Conservation (phyloP, 2,888 invertebrate genomes). For the Apocheima hispidaria region DNA sequence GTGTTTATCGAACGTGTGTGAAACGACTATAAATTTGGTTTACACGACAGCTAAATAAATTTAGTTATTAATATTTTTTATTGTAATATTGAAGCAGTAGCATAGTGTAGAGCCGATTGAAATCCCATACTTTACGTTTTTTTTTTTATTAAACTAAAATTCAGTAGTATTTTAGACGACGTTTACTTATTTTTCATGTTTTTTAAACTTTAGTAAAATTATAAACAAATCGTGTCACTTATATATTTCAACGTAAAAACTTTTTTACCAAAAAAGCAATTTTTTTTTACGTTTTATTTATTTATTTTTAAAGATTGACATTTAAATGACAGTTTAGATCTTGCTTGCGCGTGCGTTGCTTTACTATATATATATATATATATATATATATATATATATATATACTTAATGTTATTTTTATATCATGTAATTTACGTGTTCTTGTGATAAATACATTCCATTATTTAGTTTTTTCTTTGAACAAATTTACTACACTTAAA, state of each 20-base stretch:
- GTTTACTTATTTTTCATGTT: neutral
- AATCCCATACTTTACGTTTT: neutral
- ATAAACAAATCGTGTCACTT: slow-evolving; percentile 2
- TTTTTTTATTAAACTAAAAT: neutral
- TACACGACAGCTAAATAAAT: neutral
- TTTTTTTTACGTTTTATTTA: slow-evolving; percentile 4
- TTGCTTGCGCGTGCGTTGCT: too few relatives aligned
- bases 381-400: neutral
- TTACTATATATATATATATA: too few relatives aligned
- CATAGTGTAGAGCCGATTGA: neutral
- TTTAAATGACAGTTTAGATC: slow-evolving; percentile 5
- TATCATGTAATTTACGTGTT: slow-evolving; percentile 7
- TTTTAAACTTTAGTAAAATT: slow-evolving; percentile 4
- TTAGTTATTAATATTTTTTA: neutral
- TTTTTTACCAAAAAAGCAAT: neutral
- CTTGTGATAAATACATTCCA: slow-evolving; percentile 8
- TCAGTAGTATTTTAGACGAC: neutral
- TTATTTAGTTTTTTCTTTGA: neutral
- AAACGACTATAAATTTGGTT: too few relatives aligned
- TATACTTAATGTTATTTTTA: slow-evolving; percentile 6
- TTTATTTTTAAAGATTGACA: slow-evolving; percentile 9
- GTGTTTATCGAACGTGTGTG: neutral
- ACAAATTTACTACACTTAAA: neutral
- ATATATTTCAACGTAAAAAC: neutral
- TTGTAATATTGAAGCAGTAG: neutral